Percentiles rank a stretch among this genome's conserved stretches.
Evolutionary conservation across 92 coral and sea anemone species (phyloP).

Genomic region (Palythoa grandiflora): DNA sequence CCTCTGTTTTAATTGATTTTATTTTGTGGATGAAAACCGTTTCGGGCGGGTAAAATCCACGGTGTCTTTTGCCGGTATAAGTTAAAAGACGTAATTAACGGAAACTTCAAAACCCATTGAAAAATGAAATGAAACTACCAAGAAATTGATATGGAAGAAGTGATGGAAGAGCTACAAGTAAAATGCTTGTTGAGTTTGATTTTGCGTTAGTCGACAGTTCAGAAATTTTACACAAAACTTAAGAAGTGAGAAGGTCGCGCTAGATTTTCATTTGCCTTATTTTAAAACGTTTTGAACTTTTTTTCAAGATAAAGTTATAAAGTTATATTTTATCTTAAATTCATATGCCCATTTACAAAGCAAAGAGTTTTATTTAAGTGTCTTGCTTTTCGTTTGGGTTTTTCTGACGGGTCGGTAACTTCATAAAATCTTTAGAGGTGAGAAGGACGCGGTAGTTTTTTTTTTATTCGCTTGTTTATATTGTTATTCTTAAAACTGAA

Average conservation of each 20-base stretch:
- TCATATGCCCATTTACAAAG: not conserved
- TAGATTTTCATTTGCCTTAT: not conserved
- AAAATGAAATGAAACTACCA: not conserved
- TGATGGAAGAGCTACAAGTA: not conserved
- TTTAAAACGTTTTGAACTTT: not conserved
- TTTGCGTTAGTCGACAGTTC: not conserved
- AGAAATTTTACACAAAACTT: not conserved
- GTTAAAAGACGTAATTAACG: not conserved
- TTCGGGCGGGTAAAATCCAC: not conserved
- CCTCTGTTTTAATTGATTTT: not conserved
- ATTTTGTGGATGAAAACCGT: not conserved
- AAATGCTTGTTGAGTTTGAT: not conserved
- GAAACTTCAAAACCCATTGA: not conserved
- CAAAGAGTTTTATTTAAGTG: not conserved
- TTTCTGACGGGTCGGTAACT: not conserved
- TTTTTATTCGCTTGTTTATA: not conserved
- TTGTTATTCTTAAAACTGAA: too few relatives aligned
- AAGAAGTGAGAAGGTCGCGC: not conserved
- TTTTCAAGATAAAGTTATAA: not conserved
- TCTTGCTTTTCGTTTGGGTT: not conserved
- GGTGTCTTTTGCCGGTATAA: not conserved
- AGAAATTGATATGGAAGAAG: not conserved
- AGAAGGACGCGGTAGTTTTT: not conserved
- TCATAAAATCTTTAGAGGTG: not conserved
- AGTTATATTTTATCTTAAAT: not conserved